Percentiles rank a stretch among this genome's conserved stretches.
phyloP scores from a whole-genome alignment of 2,113 vertebrate species.

The Pituophis catenifer region DNA sequence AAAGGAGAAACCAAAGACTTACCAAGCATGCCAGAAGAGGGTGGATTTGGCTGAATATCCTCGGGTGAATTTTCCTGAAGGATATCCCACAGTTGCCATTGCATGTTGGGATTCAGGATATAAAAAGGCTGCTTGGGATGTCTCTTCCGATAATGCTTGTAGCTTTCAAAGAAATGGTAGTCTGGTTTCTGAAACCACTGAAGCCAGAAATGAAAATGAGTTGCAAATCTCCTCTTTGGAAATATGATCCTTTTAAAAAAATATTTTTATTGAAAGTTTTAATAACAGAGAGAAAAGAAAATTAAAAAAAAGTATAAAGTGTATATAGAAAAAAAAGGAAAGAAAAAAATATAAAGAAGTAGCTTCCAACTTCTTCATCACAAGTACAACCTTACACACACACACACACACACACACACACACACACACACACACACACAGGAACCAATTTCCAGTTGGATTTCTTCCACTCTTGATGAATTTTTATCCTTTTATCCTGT shows the following conservation, averaged over 20 bases:
- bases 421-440: too few species aligned
- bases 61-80: constrained; percentile 76
- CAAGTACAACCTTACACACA: neutral
- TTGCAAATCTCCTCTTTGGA: neutral
- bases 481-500: neutral
- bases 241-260: neutral
- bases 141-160: constrained; percentile 62
- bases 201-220: constrained; percentile 44
- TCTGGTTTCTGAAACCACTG: constrained; percentile 79
- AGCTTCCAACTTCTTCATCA: neutral
- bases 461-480: neutral
- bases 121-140: constrained; percentile 76
- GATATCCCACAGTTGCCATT: constrained; percentile 81
- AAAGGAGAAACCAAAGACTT: constrained; percentile 34
- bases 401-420: neutral
- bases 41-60: constrained; percentile 77
- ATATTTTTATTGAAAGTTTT: neutral
- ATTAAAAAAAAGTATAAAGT: neutral
- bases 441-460: neutral
- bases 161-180: constrained; percentile 73
- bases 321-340: neutral
- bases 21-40: constrained; percentile 81
- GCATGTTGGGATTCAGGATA: constrained; percentile 76
- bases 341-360: neutral
- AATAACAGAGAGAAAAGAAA: neutral